These are phyloP conservation scores for Andrena camellia DNA, from an alignment of 2,888 invertebrate genomes.

Conservation along the genomic window DNA sequence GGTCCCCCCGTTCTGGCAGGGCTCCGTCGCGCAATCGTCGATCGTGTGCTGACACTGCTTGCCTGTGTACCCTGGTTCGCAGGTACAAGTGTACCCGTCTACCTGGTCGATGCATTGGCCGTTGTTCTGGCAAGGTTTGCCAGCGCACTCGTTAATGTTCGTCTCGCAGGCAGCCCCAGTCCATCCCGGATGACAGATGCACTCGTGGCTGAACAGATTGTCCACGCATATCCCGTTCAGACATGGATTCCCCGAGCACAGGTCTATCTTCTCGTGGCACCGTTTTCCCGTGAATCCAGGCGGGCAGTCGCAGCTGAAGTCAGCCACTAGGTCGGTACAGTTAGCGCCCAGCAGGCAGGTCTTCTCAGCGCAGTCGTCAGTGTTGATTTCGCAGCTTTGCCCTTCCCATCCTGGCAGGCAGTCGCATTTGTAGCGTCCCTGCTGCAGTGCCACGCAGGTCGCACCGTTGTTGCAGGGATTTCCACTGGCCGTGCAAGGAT, in stretches of 20 bases:
- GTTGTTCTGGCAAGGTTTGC: conserved; percentile 95
- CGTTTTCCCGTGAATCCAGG: conserved; percentile 98
- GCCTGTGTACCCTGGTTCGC: conserved; percentile 97
- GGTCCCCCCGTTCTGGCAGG: conserved; percentile 96
- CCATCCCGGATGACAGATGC: conserved; percentile 97
- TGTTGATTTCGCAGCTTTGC: conserved; percentile 96
- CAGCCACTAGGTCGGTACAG: conserved; percentile 97
- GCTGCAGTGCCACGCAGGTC: conserved; percentile 94
- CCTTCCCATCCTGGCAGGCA: conserved; percentile 99
- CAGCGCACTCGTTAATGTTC: conserved; percentile 96
- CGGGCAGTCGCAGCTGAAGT: conserved; percentile 97
- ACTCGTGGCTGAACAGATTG: conserved; percentile 93
- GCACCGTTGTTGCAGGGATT: conserved; percentile 97
- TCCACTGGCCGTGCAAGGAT: conserved; percentile 95
- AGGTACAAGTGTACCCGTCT: conserved; percentile 94
- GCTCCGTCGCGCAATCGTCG: conserved; percentile 95
- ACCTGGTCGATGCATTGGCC: conserved; percentile 96
- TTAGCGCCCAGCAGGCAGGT: conserved; percentile 96
- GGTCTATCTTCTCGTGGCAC: conserved; percentile 97
- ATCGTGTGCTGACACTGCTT: conserved; percentile 96
- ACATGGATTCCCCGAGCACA: conserved; percentile 96
- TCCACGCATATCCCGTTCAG: conserved; percentile 97
- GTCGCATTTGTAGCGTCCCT: conserved; percentile 97
- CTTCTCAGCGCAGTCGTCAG: conserved; percentile 96
- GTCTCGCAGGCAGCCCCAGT: conserved; percentile 93